Evolutionary conservation across 1,140 invertebrate species (phyloP).

Genomic region (Aphis craccivora): DNA sequence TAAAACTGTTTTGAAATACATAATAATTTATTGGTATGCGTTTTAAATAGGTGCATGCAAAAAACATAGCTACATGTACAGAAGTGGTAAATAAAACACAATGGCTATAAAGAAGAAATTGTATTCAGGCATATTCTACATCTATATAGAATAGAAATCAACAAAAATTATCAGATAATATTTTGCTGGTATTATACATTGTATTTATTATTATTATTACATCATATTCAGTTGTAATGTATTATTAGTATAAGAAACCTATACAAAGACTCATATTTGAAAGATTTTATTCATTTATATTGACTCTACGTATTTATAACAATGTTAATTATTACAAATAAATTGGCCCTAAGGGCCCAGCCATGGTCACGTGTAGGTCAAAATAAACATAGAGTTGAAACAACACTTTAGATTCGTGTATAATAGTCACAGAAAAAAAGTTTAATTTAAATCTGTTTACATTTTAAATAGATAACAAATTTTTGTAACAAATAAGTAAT

Average conservation of each 20-base stretch:
- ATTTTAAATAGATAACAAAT: neutral
- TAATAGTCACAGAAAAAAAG: neutral
- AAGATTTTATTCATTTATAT: neutral
- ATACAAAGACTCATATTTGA: neutral
- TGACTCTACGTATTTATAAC: neutral
- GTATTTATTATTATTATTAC: neutral
- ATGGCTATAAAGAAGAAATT: no score
- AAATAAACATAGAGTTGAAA: neutral
- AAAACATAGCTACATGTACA: neutral
- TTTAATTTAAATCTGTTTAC: neutral
- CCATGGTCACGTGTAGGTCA: neutral
- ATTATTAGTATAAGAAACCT: neutral
- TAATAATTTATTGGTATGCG: neutral
- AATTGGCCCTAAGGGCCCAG: neutral
- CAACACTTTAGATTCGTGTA: neutral
- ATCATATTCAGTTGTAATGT: neutral
- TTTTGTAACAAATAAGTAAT: neutral
- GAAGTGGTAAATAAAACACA: neutral
- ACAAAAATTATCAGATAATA: neutral
- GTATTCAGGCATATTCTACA: no score
- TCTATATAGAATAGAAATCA: neutral
- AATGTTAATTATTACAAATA: neutral
- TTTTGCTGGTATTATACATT: neutral
- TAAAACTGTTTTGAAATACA: neutral
- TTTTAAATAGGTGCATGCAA: neutral